Evolutionary conservation across 2,888 invertebrate genomes (phyloP), one percentile per base, ranked within the genome.

Genomic region (Matsumyia berberina): DNA sequence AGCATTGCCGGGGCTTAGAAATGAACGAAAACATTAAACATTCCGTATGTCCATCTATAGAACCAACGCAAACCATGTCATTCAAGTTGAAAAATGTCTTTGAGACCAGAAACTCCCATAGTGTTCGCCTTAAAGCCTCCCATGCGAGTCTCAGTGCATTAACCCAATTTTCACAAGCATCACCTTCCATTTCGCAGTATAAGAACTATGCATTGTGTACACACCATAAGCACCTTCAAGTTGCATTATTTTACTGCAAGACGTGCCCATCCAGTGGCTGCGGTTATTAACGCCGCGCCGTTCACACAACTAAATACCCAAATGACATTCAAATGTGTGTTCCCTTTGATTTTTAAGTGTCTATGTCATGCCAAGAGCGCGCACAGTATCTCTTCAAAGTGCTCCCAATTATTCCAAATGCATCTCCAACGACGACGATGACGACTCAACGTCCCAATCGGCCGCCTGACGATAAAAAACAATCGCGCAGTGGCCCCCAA

Each of bases 401-500:
- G 80, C 57, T 60, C 67, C 17, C 66, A 72, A 79, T 78, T 62
- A 57, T n/a, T 70, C 17, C 24, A 58, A 74, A 74, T 80, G 80
- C 66, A 80, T 74, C 72, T 78, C 51, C 37, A 46, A 11, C 46
- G 15, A 55, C 44, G 24, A 24, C 42, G 1, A 9, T n/a, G n/a
- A n/a, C n/a, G n/a, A n/a, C n/a, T n/a, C 24, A 7, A 46, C 37
- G 33, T 12, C 39, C 35, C 53, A 19, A 29, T 33, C 24, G 39
- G 12, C 49, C 15, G 33, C 12, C 33, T 29, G 29, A 51, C 42
- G 53, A 77, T 60, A 62, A 76, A 58, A 77, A 67, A 24, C 70
- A 82, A 60, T 78, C 78, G 29, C 72, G 29, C 1, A 72, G 49
- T 67, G 78, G 78, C 82, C 82, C 82, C 78, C 82, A 83, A 73